Evolutionary conservation across 1,140 invertebrate species (phyloP), one percentile per base, ranked within the genome.

Genomic region (Trichonephila inaurata): DNA sequence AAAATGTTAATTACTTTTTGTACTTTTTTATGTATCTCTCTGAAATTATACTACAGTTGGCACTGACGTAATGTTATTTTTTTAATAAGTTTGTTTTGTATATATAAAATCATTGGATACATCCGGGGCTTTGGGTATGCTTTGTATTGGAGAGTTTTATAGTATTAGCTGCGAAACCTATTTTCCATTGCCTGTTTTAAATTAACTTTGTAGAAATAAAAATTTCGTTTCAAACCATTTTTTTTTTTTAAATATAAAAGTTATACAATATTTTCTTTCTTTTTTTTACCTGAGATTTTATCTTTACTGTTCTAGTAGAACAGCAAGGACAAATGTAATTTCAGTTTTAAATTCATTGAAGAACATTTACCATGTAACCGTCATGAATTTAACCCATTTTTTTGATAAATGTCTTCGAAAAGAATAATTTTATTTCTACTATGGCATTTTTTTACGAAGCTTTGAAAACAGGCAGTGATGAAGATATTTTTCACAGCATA

Each of bases 101-200:
- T 6, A 77, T 6, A 77, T 77, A 77, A 77, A 40, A 33, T 77
- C 72, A 77, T 77, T 77, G 72, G 72, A 77, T 77, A 77, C 33
- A 40, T 77, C 72, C 33, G 16, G 72, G 72, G 72, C 72, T 77
- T 33, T 77, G 28, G 72, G 72, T 33, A 19, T 16, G 72, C 72
- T 77, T 77, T 72, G 24, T 24, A 24, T 28, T 77, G 72, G 72
- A 77, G 3, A 40, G 5, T 18, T 77, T 77, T 77, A 33, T 77
- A 77, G 5, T 33, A 33, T 12, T 40, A 19, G 16, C 16, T 77
- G 72, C 6, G 24, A 77, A 77, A 77, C 18, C 18, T 77, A 77
- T 77, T 77, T 77, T 33, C 72, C 28, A 7, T 16, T 77, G 72
- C 28, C 72, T 77, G 7, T 51, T n/a, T 69, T 24, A 0, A 24